Percentiles rank a stretch among this genome's conserved stretches.
Conservation (phyloP, 1,140 invertebrate species). For the Neodiprion lecontei region DNA sequence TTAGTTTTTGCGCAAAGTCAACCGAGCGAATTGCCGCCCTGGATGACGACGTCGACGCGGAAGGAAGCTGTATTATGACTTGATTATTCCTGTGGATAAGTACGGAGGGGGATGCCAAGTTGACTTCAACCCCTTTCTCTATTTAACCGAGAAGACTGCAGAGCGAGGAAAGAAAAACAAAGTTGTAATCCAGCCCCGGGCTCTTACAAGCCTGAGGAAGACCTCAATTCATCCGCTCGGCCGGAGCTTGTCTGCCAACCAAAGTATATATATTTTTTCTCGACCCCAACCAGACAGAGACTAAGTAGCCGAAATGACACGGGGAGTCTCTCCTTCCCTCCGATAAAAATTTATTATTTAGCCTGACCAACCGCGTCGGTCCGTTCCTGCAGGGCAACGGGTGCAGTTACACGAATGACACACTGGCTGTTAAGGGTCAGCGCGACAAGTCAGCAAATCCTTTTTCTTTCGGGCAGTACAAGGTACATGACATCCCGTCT, state of each 20-base stretch:
- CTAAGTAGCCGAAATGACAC: neutral
- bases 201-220: constrained; percentile 26
- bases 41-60: too few relatives aligned
- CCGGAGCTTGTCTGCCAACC: neutral
- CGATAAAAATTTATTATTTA: constrained; percentile 8
- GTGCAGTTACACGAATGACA: constrained; percentile 1
- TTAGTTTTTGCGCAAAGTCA: neutral
- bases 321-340: neutral
- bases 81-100: neutral
- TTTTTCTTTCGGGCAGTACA: neutral
- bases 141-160: constrained; percentile 22
- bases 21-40: neutral
- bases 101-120: neutral
- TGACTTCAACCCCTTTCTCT: constrained; percentile 1
- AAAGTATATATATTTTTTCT: neutral
- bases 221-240: constrained; percentile 11
- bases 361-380: neutral
- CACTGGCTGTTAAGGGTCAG: constrained; percentile 6
- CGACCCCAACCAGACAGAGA: neutral
- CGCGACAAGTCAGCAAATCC: neutral
- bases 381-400: neutral
- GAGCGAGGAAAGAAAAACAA: constrained; percentile 39
- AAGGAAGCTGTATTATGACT: neutral
- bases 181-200: constrained; percentile 39
- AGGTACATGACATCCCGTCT: too few relatives aligned